Conservation (phyloP, 2,888 invertebrate species). For the Thereva unica region DNA sequence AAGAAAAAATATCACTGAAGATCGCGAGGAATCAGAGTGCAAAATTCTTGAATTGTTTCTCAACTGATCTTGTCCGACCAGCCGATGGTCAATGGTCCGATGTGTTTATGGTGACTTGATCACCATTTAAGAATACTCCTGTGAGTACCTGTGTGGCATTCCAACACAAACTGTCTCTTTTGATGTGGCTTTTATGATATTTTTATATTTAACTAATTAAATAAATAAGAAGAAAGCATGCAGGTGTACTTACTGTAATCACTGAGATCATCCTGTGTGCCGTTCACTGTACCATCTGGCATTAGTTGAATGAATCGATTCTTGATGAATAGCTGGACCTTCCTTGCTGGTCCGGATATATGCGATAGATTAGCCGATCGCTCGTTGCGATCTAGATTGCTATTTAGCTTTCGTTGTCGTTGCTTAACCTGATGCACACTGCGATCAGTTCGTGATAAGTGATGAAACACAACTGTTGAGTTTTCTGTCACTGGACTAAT, state of each 20-base stretch:
- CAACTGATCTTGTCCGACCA: too few relatives aligned
- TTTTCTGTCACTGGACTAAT: conserved; percentile 31
- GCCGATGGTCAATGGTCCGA: too few relatives aligned
- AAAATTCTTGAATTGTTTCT: too few relatives aligned
- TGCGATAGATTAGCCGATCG: conserved; percentile 81
- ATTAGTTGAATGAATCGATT: conserved; percentile 80
- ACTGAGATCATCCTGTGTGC: conserved; percentile 77
- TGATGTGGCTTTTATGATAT: background rate
- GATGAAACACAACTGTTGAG: conserved; percentile 31
- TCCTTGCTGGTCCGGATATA: conserved; percentile 76
- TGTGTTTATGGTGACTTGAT: too few relatives aligned
- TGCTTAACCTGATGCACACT: conserved; percentile 49
- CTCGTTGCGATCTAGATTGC: conserved; percentile 60
- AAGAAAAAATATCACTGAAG: too few relatives aligned
- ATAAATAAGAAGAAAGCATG: background rate
- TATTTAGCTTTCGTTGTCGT: conserved; percentile 41
- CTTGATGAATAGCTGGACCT: conserved; percentile 83
- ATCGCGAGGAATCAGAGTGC: too few relatives aligned
- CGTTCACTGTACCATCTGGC: conserved; percentile 84
- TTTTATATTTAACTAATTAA: background rate
- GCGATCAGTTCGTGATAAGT: conserved; percentile 56
- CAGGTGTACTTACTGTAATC: conserved; percentile 75
- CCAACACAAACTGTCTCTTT: background rate
- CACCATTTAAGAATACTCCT: background rate
- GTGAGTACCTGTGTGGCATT: background rate